These are phyloP conservation scores for Idaea aversata DNA, from an alignment of 2,888 invertebrate species.

Conservation along the genomic window DNA sequence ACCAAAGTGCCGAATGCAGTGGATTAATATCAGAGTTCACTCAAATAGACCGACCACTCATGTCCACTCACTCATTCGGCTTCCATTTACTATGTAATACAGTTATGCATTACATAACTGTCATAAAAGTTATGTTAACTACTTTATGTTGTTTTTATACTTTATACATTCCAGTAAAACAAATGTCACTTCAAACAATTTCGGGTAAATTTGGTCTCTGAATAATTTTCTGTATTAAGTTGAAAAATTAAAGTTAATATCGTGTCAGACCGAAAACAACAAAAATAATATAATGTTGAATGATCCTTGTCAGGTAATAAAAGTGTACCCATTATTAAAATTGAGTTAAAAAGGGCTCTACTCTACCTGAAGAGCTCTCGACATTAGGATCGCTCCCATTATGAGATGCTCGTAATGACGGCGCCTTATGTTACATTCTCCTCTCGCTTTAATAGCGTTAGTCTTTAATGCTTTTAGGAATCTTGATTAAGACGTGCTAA, in stretches of 20 bases:
- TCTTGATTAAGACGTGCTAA: slow-evolving; percentile 53
- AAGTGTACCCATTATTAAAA: slow-evolving; percentile 56
- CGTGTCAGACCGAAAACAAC: slow-evolving; percentile 19
- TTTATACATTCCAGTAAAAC: neutral
- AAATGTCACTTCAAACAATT: neutral
- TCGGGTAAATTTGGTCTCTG: neutral
- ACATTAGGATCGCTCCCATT: slow-evolving; percentile 55
- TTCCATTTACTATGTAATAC: slow-evolving; percentile 27
- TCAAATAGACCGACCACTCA: slow-evolving; percentile 40
- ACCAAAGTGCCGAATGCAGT: slow-evolving; percentile 43
- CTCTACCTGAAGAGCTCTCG: slow-evolving; percentile 56
- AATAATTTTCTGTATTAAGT: neutral
- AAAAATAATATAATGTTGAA: slow-evolving; percentile 24
- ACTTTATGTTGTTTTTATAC: neutral
- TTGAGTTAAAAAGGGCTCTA: slow-evolving; percentile 55
- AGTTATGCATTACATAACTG: slow-evolving; percentile 16
- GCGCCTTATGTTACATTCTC: slow-evolving; percentile 53
- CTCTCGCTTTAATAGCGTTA: slow-evolving; percentile 48
- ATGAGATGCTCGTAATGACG: slow-evolving; percentile 57
- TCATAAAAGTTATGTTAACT: slow-evolving; percentile 8
- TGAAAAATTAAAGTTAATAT: no score
- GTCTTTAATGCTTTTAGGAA: slow-evolving; percentile 47
- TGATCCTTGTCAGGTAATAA: slow-evolving; percentile 34
- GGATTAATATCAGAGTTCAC: slow-evolving; percentile 54
- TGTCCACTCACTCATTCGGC: slow-evolving; percentile 34